Conservation (phyloP, 2,888 invertebrate genomes). For the Agelastica alni region DNA sequence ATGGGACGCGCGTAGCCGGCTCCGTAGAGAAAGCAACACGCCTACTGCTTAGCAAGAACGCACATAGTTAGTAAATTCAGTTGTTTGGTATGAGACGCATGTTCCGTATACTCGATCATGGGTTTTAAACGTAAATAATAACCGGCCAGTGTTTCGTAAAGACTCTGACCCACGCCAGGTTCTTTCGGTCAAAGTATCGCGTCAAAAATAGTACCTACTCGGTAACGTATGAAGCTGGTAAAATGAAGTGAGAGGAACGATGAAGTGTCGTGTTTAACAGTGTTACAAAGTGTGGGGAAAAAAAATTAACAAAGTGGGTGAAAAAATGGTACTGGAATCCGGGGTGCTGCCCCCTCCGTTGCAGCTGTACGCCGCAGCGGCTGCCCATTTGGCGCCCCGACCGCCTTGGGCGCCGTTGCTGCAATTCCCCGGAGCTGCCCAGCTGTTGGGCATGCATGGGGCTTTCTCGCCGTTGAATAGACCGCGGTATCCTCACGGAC, state of each 20-base stretch:
- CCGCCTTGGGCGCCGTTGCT: slow-evolving; percentile 58
- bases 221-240: too few species aligned
- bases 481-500: slow-evolving; percentile 53
- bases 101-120: slow-evolving; percentile 31
- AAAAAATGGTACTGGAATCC: slow-evolving; percentile 67
- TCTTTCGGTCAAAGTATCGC: background rate
- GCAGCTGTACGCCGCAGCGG: slow-evolving; percentile 72
- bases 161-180: background rate
- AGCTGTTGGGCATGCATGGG: slow-evolving; percentile 57
- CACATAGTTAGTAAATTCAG: slow-evolving; percentile 49
- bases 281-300: background rate
- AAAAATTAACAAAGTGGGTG: slow-evolving; percentile 37
- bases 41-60: slow-evolving; percentile 35
- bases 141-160: slow-evolving; percentile 1
- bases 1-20: slow-evolving; percentile 33
- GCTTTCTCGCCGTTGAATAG: slow-evolving; percentile 55
- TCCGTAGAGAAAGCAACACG: slow-evolving; percentile 28
- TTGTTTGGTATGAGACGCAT: slow-evolving; percentile 42
- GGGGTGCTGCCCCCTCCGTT: slow-evolving; percentile 70
- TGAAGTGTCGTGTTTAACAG: slow-evolving; percentile 24
- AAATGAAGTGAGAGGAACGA: slow-evolving; percentile 10
- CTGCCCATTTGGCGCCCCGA: slow-evolving; percentile 67
- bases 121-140: slow-evolving; percentile 18
- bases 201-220: too few species aligned
- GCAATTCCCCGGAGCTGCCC: slow-evolving; percentile 58